A percentile compares a stretch with the other conserved stretches of the same genome.
phyloP scores from a whole-genome alignment of 2,888 invertebrate genomes.

The Melipona beecheii region DNA sequence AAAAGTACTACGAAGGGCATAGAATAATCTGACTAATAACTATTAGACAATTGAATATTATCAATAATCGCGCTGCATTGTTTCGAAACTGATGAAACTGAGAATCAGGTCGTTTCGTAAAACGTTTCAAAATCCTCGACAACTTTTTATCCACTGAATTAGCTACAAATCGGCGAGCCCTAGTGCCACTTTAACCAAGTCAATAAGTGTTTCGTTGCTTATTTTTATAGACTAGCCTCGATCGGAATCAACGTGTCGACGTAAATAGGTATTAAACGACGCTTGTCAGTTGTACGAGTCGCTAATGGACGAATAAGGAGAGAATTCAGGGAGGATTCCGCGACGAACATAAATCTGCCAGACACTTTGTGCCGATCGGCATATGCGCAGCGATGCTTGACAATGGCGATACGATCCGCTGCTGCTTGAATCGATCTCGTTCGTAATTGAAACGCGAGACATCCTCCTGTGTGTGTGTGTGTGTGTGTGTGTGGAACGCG shows the following conservation, averaged over 20 bases:
- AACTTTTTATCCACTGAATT: too few species aligned
- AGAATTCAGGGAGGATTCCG: conserved; percentile 31
- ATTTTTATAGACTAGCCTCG: too few species aligned
- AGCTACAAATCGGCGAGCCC: too few species aligned
- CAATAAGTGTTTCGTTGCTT: not conserved
- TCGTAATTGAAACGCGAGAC: conserved; percentile 55
- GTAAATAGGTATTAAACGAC: conserved; percentile 23
- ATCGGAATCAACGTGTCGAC: not conserved
- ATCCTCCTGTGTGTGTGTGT: not conserved
- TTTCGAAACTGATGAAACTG: too few species aligned
- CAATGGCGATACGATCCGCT: conserved; percentile 47
- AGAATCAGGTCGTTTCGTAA: too few species aligned
- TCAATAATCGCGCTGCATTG: too few species aligned
- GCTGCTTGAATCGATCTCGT: conserved; percentile 38
- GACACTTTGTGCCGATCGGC: conserved; percentile 43
- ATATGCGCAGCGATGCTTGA: conserved; percentile 51
- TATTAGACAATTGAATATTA: too few species aligned
- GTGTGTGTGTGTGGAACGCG: not conserved
- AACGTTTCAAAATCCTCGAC: too few species aligned
- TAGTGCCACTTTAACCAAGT: not conserved
- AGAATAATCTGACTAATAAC: too few species aligned
- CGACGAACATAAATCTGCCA: conserved; percentile 42
- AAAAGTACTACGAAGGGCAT: too few species aligned
- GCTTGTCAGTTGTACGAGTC: conserved; percentile 8
- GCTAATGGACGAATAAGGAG: conserved; percentile 44